Conservation (phyloP, 2,113 vertebrate genomes). For the Thamnaconus septentrionalis region DNA sequence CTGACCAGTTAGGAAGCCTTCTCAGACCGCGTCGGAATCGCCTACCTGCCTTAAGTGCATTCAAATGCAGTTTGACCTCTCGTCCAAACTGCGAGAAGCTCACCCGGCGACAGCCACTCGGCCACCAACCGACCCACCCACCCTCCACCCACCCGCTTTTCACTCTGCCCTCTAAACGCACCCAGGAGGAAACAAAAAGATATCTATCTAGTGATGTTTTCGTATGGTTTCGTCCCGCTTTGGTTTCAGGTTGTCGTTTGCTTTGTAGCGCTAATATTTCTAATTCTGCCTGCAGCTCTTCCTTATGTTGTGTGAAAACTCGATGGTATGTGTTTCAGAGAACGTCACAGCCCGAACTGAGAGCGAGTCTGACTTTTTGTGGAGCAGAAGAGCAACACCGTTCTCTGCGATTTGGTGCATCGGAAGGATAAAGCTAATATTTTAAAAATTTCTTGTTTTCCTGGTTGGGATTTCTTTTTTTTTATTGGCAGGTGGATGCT, state of each 20-base stretch:
- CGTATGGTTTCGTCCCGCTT: slow-evolving; percentile 64
- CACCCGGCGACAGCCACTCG: slow-evolving; percentile 34
- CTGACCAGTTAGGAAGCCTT: slow-evolving; percentile 30
- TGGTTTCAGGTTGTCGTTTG: slow-evolving; percentile 62
- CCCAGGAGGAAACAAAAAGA: slow-evolving; percentile 39
- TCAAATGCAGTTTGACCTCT: slow-evolving; percentile 72
- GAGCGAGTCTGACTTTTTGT: slow-evolving; percentile 27
- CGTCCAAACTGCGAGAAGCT: slow-evolving; percentile 55
- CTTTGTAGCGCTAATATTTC: slow-evolving; percentile 60
- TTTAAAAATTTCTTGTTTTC: slow-evolving; percentile 60
- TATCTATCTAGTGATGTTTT: slow-evolving; percentile 66
- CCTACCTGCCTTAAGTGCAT: slow-evolving; percentile 77
- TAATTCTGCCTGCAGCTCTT: slow-evolving; percentile 59
- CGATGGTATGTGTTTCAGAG: slow-evolving; percentile 39
- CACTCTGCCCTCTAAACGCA: slow-evolving; percentile 38
- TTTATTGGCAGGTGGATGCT: slow-evolving; percentile 69
- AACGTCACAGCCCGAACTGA: slow-evolving; percentile 26
- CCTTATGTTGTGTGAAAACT: slow-evolving; percentile 49
- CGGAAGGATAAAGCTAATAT: slow-evolving; percentile 69
- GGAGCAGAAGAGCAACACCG: slow-evolving; percentile 37
- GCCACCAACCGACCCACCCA: too few species aligned
- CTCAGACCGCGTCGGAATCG: slow-evolving; percentile 58
- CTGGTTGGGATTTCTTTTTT: slow-evolving; percentile 43
- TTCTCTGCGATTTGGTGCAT: slow-evolving; percentile 28
- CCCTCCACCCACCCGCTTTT: slow-evolving; percentile 20